phyloP scores from a whole-genome alignment of 2,888 invertebrate species.

The Drosophila cognata region DNA sequence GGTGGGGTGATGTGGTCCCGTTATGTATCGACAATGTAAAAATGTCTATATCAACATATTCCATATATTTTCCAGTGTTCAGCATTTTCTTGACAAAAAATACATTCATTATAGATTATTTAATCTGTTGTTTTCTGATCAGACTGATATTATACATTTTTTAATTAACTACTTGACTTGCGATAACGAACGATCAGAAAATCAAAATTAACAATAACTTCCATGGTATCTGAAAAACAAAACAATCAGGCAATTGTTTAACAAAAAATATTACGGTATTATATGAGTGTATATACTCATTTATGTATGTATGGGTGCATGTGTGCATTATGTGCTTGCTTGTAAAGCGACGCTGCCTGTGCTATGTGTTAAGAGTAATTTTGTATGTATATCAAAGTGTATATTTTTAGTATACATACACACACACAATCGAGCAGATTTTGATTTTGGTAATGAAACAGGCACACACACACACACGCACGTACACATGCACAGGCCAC shows the following conservation, averaged over 20 bases:
- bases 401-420: constrained; percentile 59
- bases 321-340: constrained; percentile 1
- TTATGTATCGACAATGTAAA: constrained; percentile 1
- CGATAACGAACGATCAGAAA: background rate
- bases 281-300: background rate
- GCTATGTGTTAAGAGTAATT: constrained; percentile 20
- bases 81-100: background rate
- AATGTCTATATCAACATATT: background rate
- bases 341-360: background rate
- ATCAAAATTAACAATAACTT: background rate
- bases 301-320: constrained; percentile 3
- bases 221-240: background rate
- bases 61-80: background rate
- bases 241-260: background rate
- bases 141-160: background rate
- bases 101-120: background rate
- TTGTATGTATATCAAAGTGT: constrained; percentile 41
- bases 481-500: background rate
- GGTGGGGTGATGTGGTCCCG: constrained; percentile 9
- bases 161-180: background rate
- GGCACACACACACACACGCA: constrained; percentile 14
- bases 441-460: constrained; percentile 69
- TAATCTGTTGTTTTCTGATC: background rate
- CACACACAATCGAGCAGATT: constrained; percentile 16
- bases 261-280: background rate